Conservation (phyloP, 1,140 invertebrate species). For the Palaemon carinicauda region DNA sequence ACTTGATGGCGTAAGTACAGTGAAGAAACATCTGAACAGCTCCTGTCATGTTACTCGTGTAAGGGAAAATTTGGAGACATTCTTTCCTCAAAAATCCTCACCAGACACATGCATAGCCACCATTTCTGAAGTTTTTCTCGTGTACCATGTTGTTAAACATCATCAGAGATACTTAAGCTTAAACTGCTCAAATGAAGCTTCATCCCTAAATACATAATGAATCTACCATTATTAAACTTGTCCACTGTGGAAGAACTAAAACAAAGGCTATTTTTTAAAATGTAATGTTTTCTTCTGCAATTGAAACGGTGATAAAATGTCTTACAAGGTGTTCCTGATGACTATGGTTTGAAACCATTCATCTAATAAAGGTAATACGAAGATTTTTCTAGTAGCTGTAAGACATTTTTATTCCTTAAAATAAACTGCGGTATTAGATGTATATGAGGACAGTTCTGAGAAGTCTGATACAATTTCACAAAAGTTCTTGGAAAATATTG, state of each 20-base stretch:
- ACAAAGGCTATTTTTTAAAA: not conserved
- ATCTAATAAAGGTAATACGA: too few relatives aligned
- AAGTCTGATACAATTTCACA: too few relatives aligned
- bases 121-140: not conserved
- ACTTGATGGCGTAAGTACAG: too few relatives aligned
- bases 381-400: too few relatives aligned
- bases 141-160: not conserved
- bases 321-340: too few relatives aligned
- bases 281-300: not conserved
- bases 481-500: too few relatives aligned
- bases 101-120: not conserved
- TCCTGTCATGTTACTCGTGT: not conserved
- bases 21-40: too few relatives aligned
- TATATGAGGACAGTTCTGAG: too few relatives aligned
- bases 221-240: not conserved
- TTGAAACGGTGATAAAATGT: too few relatives aligned
- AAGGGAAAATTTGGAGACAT: not conserved
- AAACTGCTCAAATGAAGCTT: not conserved
- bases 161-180: conserved; percentile 1
- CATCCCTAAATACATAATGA: not conserved
- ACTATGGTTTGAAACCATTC: too few relatives aligned
- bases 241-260: not conserved
- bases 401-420: too few relatives aligned
- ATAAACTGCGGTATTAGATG: too few relatives aligned
- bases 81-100: not conserved